These are phyloP conservation scores for Propithecus deckenii DNA, from an alignment of 2,797 vertebrate genomes.

Conservation along the genomic window DNA sequence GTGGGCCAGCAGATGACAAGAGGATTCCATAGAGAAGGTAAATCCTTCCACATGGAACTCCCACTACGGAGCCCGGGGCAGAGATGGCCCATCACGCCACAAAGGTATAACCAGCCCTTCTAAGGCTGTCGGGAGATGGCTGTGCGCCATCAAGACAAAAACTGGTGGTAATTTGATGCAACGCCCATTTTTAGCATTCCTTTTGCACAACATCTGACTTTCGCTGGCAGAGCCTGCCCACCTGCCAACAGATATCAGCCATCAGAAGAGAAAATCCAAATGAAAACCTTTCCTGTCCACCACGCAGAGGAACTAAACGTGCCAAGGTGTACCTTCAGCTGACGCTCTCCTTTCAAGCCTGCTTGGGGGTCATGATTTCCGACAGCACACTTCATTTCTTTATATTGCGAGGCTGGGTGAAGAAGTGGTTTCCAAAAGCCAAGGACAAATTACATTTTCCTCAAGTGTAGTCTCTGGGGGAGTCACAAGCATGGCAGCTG, in stretches of 20 bases:
- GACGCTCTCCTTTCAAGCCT: neutral
- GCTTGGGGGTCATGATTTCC: neutral
- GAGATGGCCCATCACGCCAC: neutral
- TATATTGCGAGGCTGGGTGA: neutral
- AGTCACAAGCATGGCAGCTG: neutral
- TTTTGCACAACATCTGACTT: constrained; percentile 61
- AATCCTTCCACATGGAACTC: neutral
- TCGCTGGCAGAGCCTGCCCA: neutral
- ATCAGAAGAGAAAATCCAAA: neutral
- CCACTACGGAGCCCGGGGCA: neutral
- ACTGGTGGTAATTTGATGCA: neutral
- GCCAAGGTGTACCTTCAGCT: too few species aligned
- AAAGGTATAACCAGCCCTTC: neutral
- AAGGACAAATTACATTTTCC: neutral
- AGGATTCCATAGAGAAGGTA: neutral
- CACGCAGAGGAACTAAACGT: neutral
- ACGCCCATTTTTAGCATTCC: constrained; percentile 12
- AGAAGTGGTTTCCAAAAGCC: neutral
- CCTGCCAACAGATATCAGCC: constrained; percentile 49
- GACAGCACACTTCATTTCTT: neutral
- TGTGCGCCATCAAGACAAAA: neutral
- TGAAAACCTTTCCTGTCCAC: neutral
- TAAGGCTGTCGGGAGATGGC: neutral
- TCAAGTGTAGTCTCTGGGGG: neutral
- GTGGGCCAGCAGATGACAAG: neutral